Evolutionary conservation across 2,113 vertebrate genomes (phyloP), one percentile per base, ranked within the genome.

Genomic region (Salvelinus fontinalis): DNA sequence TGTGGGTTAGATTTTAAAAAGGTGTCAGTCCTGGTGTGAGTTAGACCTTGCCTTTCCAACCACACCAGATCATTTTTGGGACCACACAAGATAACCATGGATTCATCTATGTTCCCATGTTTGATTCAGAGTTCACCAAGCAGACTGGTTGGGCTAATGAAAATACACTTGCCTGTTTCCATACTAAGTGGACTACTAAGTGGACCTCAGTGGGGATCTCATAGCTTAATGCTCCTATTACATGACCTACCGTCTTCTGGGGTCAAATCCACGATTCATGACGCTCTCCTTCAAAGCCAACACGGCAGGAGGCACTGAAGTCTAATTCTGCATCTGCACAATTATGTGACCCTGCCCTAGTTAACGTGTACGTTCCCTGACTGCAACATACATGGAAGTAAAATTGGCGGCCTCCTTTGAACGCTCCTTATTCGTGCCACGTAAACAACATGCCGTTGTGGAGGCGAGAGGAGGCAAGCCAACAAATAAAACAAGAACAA

Each of bases 111-210:
- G 39, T 44, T 44, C 27, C 26, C 31, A 3, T 70, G 70, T 62
- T 49, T 27, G 60, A 73, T 27, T 27, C 72, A 73, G 79, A 75
- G 70, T 73, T 73, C 12, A 59, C 44, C 62, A 77, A 84, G 80
- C 81, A 84, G 74, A 88, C 82, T 79, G 75, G 59, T 85, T 73
- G 83, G 86, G 86, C 86, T 83, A 88, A 80, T 54, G 80, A 84
- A 85, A 87, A 44, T 44, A 75, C 74, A 29, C 65, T 48, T 29
- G 1, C 18, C 29, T 0, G 24, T 48, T 54, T 44, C 74, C 72
- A 54, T 29, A 75, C 79, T 76, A 44, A 44, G 57, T n/a, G 76
- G 59, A 14, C 71, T 29, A 75, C 79, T 76, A 44, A 44, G 57
- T n/a, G 76, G 59, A 14, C 71, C 66, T 80, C 81, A 82, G 70